These are phyloP conservation scores for Esox masquinongy DNA, from an alignment of 2,797 vertebrate genomes.

Conservation along the genomic window DNA sequence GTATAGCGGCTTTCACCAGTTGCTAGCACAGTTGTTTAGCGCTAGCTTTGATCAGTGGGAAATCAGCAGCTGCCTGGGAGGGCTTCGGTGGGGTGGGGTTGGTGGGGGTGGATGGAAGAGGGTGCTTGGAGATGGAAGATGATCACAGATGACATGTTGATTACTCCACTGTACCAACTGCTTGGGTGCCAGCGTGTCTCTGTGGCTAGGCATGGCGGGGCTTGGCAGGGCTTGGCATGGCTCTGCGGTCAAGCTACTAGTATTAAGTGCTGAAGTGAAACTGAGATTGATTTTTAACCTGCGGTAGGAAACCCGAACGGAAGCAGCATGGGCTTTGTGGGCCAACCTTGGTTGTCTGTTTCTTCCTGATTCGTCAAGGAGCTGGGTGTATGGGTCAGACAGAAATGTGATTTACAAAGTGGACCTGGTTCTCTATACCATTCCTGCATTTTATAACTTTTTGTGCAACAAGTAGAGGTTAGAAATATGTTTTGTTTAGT, in stretches of 20 bases:
- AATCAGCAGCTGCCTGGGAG: conserved; percentile 56
- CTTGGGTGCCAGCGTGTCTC: conserved; percentile 14
- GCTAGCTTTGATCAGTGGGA: conserved; percentile 51
- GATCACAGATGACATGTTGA: conserved; percentile 54
- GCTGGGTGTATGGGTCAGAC: too few relatives aligned
- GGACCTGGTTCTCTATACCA: too few relatives aligned
- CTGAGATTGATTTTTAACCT: too few relatives aligned
- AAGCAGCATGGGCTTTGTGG: too few relatives aligned
- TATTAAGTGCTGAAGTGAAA: conserved; percentile 59
- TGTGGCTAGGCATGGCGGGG: conserved; percentile 31
- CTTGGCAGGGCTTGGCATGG: conserved; percentile 30
- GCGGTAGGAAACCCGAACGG: too few relatives aligned
- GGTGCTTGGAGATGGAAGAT: conserved; percentile 16
- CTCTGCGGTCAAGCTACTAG: conserved; percentile 60
- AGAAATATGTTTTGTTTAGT: too few relatives aligned
- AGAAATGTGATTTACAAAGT: too few relatives aligned
- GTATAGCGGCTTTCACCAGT: conserved; percentile 24
- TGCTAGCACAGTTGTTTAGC: conserved; percentile 46
- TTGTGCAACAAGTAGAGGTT: too few relatives aligned
- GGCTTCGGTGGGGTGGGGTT: conserved; percentile 31
- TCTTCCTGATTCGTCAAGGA: too few relatives aligned
- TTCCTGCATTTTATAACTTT: too few relatives aligned
- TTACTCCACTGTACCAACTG: conserved; percentile 50
- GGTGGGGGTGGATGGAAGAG: conserved; percentile 1
- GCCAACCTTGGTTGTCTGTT: too few relatives aligned